These are phyloP conservation scores for Tachina lurida DNA, from an alignment of 2,888 invertebrate species.

Conservation along the genomic window DNA sequence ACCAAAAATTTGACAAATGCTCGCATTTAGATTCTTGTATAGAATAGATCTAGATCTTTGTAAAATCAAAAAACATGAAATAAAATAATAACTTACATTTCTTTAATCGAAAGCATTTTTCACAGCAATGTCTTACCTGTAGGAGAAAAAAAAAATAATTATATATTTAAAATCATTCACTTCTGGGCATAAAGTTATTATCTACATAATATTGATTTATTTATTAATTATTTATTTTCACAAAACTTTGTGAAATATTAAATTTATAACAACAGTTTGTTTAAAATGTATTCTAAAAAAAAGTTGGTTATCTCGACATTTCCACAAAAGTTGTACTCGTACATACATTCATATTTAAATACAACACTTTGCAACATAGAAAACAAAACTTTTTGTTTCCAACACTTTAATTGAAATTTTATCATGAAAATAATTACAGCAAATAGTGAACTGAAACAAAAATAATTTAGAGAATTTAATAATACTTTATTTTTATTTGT, in stretches of 20 bases:
- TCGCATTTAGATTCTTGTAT: no score
- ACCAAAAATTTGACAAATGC: no score
- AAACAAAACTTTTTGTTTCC: slow-evolving; percentile 3
- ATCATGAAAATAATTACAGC: slow-evolving; percentile 44
- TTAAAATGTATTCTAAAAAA: no score
- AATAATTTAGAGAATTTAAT: slow-evolving; percentile 2
- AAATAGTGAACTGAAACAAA: background rate
- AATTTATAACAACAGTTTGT: no score
- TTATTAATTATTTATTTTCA: no score
- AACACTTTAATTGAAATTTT: slow-evolving; percentile 47
- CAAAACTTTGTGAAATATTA: no score
- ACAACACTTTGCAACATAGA: background rate
- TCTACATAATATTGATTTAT: background rate
- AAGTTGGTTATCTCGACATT: background rate
- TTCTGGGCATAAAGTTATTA: background rate
- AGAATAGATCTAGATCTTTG: no score
- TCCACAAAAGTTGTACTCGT: background rate
- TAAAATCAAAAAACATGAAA: background rate
- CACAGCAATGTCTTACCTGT: background rate
- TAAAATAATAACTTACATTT: background rate
- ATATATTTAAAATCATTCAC: background rate
- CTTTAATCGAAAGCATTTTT: background rate
- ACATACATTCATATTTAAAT: background rate
- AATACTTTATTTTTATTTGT: background rate
- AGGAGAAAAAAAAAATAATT: background rate